Evolutionary conservation across 2,113 vertebrate species (phyloP), one percentile per base, ranked within the genome.

Genomic region (Rhea pennata): DNA sequence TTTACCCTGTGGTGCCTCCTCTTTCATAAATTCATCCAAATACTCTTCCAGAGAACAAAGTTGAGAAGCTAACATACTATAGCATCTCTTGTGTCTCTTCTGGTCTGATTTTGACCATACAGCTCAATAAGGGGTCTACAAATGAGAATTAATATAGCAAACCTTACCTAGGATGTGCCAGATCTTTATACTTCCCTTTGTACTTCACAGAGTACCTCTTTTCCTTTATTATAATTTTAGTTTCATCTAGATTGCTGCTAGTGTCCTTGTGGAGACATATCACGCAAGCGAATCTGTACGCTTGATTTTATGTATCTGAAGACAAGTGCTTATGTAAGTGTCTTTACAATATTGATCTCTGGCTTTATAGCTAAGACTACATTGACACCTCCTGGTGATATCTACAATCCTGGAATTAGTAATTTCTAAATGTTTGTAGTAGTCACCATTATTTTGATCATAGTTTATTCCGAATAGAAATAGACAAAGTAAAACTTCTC

Each of bases 11-110:
- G 73, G 39, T 65, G 96, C 67, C 96, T 62, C 4, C 72, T 17
- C 6, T 94, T 96, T 71, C 96, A 94, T 50, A 96, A 93, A 90
- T 92, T 94, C 31, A 74, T 21, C 17, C 46, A 95, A 33, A 64
- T 67, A 3, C 2, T 93, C 36, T 94, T 96, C 42, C 74, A 92
- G 40, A 86, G 67, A 42, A 62, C 93, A 69, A 96, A 76, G 65
- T 58, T 54, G 71, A 91, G 29, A 26, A 42, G 95, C 39, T 58
- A 7, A 26, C 4, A 39, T 96, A 76, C 76, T 54, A 31, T 76
- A 78, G n/a, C 27, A 5, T 97, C 59, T 26, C 13, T 87, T n/a
- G 9, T 91, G 23, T 86, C 17, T 95, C 80, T 17, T 84, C 42
- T 66, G 42, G 48, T 65, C 77, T 51, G 70, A 93, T 46, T 16